A percentile compares a stretch with the other conserved stretches of the same genome.
These are phyloP conservation scores for Melanostoma scalare DNA, from an alignment of 2,888 invertebrate genomes.

Conservation along the genomic window DNA sequence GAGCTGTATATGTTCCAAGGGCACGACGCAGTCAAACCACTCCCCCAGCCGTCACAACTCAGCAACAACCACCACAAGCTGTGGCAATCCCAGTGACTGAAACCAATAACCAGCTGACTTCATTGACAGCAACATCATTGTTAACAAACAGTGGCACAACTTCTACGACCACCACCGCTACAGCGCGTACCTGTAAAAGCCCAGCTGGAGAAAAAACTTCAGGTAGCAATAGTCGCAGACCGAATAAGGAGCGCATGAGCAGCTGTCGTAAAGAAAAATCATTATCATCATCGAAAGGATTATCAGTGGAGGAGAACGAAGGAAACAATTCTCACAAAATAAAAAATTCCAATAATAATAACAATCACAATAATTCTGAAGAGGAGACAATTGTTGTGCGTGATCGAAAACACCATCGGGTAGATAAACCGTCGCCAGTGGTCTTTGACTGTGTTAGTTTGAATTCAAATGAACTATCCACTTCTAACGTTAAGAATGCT, in stretches of 20 bases:
- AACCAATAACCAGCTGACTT: slow-evolving; percentile 64
- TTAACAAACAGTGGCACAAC: slow-evolving; percentile 51
- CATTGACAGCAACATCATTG: slow-evolving; percentile 63
- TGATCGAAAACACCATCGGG: slow-evolving; percentile 41
- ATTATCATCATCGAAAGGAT: slow-evolving; percentile 34
- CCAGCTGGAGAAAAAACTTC: slow-evolving; percentile 51
- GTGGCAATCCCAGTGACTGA: slow-evolving; percentile 53
- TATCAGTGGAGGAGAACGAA: slow-evolving; percentile 51
- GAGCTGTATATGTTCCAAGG: slow-evolving; percentile 90
- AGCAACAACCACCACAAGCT: slow-evolving; percentile 52
- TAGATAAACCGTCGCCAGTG: slow-evolving; percentile 30
- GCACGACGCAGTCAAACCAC: slow-evolving; percentile 84
- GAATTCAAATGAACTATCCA: slow-evolving; percentile 46
- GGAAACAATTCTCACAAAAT: slow-evolving; percentile 26
- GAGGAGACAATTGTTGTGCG: slow-evolving; percentile 47
- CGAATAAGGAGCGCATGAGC: slow-evolving; percentile 59
- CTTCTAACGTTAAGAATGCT: slow-evolving; percentile 55
- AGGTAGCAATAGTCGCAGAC: slow-evolving; percentile 47
- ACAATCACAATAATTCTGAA: slow-evolving; percentile 54
- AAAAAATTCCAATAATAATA: slow-evolving; percentile 60
- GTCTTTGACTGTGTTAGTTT: slow-evolving; percentile 24
- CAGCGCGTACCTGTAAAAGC: slow-evolving; percentile 63
- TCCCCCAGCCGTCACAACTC: slow-evolving; percentile 77
- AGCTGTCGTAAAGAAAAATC: slow-evolving; percentile 60
- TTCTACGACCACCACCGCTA: slow-evolving; percentile 39